Evolutionary conservation across 1,140 invertebrate species (phyloP).

Genomic region (Cyphomyrmex costatus): DNA sequence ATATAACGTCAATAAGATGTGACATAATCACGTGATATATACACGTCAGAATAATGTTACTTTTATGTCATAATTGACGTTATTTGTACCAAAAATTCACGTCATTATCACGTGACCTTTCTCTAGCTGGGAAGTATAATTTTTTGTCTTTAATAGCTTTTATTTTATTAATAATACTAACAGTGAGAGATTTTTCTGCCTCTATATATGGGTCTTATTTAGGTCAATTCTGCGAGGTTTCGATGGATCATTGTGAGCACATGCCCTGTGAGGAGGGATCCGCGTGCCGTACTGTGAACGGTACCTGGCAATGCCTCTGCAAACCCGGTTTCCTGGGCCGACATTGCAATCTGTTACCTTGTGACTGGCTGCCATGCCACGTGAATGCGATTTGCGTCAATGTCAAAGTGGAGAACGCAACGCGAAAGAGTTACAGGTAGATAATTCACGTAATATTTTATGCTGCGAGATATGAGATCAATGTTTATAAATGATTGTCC

Average conservation of each 20-base stretch:
- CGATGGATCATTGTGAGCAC: conserved; percentile 83
- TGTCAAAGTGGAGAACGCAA: conserved; percentile 78
- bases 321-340: conserved; percentile 87
- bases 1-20: no score
- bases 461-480: neutral
- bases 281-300: conserved; percentile 85
- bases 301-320: conserved; percentile 89
- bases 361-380: conserved; percentile 88
- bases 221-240: conserved; percentile 86
- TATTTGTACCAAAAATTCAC: no score
- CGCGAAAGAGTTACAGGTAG: conserved; percentile 82
- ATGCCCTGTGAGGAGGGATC: conserved; percentile 88
- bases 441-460: neutral
- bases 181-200: neutral
- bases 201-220: conserved; percentile 60
- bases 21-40: no score
- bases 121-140: no score
- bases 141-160: no score
- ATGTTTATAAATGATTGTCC: conserved; percentile 38
- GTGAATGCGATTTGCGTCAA: conserved; percentile 87
- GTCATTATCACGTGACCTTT: no score
- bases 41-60: no score
- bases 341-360: conserved; percentile 87
- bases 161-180: conserved; percentile 11
- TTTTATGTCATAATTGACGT: no score